A percentile compares a stretch with the other conserved stretches of the same genome.
These are phyloP conservation scores for Amphiprion clarkii DNA, from an alignment of 2,797 vertebrate species.

Conservation along the genomic window DNA sequence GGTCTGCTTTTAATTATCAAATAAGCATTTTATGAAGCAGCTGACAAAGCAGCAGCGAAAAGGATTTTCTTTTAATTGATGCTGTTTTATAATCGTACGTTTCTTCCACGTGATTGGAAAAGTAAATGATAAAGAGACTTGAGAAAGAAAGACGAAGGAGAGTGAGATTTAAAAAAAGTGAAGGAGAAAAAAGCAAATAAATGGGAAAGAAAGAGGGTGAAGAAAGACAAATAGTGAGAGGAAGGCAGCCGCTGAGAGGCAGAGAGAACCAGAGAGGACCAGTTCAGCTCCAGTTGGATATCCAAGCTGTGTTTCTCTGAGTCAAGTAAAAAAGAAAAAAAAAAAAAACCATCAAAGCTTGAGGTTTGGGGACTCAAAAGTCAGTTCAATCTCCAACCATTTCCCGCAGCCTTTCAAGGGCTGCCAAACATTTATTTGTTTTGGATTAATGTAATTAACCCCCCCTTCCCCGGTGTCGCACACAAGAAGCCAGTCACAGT, in stretches of 20 bases:
- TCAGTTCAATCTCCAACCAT: slow-evolving; percentile 74
- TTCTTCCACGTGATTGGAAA: too few relatives aligned
- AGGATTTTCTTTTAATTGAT: background rate
- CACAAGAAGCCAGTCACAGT: slow-evolving; percentile 65
- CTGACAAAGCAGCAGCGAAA: background rate
- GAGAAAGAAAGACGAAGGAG: background rate
- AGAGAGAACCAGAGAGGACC: slow-evolving; percentile 26
- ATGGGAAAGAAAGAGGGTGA: slow-evolving; percentile 10
- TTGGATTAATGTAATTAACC: slow-evolving; percentile 84
- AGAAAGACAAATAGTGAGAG: slow-evolving; percentile 18
- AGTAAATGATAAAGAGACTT: too few relatives aligned
- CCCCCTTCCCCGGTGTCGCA: slow-evolving; percentile 66
- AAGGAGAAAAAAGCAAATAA: slow-evolving; percentile 22
- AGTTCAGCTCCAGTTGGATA: slow-evolving; percentile 64
- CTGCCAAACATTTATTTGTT: slow-evolving; percentile 84
- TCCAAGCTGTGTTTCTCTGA: slow-evolving; percentile 68
- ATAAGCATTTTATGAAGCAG: background rate
- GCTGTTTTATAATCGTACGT: too few relatives aligned
- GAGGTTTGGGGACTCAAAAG: slow-evolving; percentile 75
- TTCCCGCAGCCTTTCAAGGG: slow-evolving; percentile 76
- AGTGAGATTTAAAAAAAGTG: background rate
- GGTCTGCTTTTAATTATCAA: slow-evolving; percentile 13
- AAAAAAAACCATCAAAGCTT: slow-evolving; percentile 79
- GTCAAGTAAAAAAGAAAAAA: slow-evolving; percentile 36
- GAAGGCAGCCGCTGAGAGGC: background rate